Conservation (phyloP, 2,797 vertebrate species). For the Enteromius anoplus region DNA sequence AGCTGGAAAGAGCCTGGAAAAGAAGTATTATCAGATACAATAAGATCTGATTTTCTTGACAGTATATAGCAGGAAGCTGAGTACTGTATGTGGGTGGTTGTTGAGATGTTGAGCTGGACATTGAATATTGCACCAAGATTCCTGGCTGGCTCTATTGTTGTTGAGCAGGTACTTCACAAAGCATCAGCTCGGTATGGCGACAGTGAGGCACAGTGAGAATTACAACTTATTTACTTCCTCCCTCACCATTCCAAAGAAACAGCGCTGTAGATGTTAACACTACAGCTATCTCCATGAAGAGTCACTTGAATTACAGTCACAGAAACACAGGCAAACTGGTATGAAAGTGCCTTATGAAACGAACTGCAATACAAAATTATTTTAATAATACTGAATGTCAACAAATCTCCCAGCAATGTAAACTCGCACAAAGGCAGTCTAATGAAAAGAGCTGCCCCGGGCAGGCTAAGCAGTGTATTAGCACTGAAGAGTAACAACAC, state of each 20-base stretch:
- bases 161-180: neutral
- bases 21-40: neutral
- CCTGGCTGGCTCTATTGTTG: conserved; percentile 5
- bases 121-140: neutral
- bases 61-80: conserved; percentile 5
- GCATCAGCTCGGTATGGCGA: neutral
- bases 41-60: neutral
- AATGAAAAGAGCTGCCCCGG: conserved; percentile 12
- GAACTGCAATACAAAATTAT: conserved; percentile 7
- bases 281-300: neutral
- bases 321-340: conserved; percentile 1
- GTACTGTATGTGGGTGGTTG: neutral
- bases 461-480: conserved; percentile 14
- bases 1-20: neutral
- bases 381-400: conserved; percentile 10
- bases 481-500: conserved; percentile 32
- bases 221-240: conserved; percentile 30
- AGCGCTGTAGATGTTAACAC: neutral
- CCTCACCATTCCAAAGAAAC: conserved; percentile 2
- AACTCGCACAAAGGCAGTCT: neutral
- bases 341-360: conserved; percentile 9
- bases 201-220: conserved; percentile 2
- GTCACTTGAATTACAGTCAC: conserved; percentile 28
- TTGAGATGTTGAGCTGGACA: conserved; percentile 1
- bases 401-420: conserved; percentile 26